A percentile compares a stretch with the other conserved stretches of the same genome.
These are phyloP conservation scores for Phortica variegata DNA, from an alignment of 1,140 invertebrate genomes.

Conservation along the genomic window DNA sequence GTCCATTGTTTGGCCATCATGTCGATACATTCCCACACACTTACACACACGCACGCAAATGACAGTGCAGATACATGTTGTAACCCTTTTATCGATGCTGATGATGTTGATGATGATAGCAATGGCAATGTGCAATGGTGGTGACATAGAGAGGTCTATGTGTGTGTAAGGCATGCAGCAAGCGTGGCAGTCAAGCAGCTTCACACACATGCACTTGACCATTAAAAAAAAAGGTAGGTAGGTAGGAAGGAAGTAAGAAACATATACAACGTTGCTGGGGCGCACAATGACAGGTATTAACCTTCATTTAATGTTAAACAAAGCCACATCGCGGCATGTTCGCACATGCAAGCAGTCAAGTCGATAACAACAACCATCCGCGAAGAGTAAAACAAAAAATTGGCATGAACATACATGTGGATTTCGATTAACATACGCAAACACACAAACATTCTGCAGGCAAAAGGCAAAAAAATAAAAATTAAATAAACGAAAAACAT, in stretches of 20 bases:
- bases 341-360: conserved; percentile 10
- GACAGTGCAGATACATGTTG: too few relatives aligned
- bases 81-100: too few relatives aligned
- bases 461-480: conserved; percentile 5
- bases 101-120: too few relatives aligned
- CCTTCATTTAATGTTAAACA: conserved; percentile 55
- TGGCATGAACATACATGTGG: not conserved
- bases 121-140: too few relatives aligned
- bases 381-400: not conserved
- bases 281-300: conserved; percentile 45
- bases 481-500: conserved; percentile 15
- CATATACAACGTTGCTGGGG: too few relatives aligned
- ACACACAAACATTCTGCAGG: conserved; percentile 18
- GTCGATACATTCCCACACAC: too few relatives aligned
- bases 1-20: too few relatives aligned
- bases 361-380: not conserved
- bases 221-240: too few relatives aligned
- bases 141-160: too few relatives aligned
- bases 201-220: not conserved
- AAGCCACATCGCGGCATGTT: conserved; percentile 43
- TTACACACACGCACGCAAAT: too few relatives aligned
- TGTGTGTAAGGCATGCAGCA: conserved; percentile 20
- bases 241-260: too few relatives aligned
- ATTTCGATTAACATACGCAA: conserved; percentile 53
- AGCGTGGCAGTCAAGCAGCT: conserved; percentile 4